Evolutionary conservation across 2,888 invertebrate genomes (phyloP).

Genomic region (Asteroscopus sphinx): DNA sequence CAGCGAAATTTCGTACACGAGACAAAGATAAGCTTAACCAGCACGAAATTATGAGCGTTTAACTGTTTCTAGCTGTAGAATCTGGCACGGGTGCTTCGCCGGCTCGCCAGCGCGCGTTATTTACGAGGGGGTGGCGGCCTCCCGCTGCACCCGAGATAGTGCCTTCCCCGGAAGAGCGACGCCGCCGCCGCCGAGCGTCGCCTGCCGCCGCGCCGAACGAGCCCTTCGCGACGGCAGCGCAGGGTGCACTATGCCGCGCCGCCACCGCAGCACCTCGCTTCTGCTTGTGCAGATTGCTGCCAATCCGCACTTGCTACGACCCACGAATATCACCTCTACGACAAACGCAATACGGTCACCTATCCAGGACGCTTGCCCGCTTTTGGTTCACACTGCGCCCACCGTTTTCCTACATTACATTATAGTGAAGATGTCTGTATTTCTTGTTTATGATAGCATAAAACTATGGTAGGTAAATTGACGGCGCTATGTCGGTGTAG

Average conservation of each 20-base stretch:
- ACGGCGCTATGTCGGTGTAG: constrained; percentile 75
- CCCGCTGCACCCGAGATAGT: constrained; percentile 86
- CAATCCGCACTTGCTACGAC: constrained; percentile 75
- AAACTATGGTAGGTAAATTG: constrained; percentile 83
- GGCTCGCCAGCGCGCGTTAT: constrained; percentile 89
- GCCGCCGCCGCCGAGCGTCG: constrained; percentile 65
- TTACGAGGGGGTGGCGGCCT: constrained; percentile 86
- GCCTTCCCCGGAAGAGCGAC: constrained; percentile 87
- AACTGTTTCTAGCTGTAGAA: constrained; percentile 90
- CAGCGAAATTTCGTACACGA: constrained; percentile 87
- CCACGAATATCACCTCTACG: constrained; percentile 81
- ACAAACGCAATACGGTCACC: constrained; percentile 73
- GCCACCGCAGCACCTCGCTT: constrained; percentile 76
- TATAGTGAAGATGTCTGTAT: constrained; percentile 84
- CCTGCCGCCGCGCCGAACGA: constrained; percentile 60
- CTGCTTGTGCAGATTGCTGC: constrained; percentile 85
- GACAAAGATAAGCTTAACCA: constrained; percentile 90
- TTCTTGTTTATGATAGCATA: constrained; percentile 83
- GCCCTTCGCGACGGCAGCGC: constrained; percentile 57
- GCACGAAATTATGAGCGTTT: constrained; percentile 90
- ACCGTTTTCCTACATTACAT: constrained; percentile 77
- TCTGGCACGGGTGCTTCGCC: constrained; percentile 90
- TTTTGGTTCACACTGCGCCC: constrained; percentile 70
- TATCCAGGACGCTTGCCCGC: constrained; percentile 64
- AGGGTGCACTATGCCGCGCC: constrained; percentile 59